Conservation (phyloP, 2,888 invertebrate genomes). For the Gari tellinella region DNA sequence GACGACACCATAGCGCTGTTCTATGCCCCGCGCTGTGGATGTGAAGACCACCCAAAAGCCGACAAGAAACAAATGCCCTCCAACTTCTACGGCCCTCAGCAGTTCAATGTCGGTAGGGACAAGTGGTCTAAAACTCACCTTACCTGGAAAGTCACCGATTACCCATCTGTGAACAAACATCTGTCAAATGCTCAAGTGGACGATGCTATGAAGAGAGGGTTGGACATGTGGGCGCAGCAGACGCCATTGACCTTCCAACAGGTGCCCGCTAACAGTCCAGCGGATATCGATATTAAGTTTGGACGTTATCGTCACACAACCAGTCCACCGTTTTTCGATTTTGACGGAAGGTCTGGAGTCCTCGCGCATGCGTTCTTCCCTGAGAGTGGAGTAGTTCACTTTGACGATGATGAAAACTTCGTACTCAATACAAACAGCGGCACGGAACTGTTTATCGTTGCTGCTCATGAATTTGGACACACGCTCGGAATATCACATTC, state of each 20-base stretch:
- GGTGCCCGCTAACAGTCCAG: not conserved
- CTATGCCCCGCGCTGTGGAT: slow-evolving; percentile 37
- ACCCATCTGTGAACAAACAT: slow-evolving; percentile 21
- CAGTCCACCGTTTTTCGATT: slow-evolving; percentile 33
- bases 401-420: slow-evolving; percentile 57
- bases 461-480: slow-evolving; percentile 60
- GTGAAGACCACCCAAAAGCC: slow-evolving; percentile 47
- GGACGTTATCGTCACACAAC: slow-evolving; percentile 23
- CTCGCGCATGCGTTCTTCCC: slow-evolving; percentile 60
- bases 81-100: slow-evolving; percentile 35
- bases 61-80: slow-evolving; percentile 43
- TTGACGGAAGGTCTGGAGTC: slow-evolving; percentile 45
- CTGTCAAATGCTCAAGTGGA: slow-evolving; percentile 27
- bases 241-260: slow-evolving; percentile 35
- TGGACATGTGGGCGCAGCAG: slow-evolving; percentile 44
- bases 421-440: slow-evolving; percentile 8
- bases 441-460: slow-evolving; percentile 57
- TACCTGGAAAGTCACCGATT: slow-evolving; percentile 44
- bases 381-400: slow-evolving; percentile 44
- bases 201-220: slow-evolving; percentile 45
- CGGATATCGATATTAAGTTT: slow-evolving; percentile 49
- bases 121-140: slow-evolving; percentile 39
- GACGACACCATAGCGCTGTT: slow-evolving; percentile 22
- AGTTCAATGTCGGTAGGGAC: slow-evolving; percentile 30
- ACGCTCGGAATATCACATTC: slow-evolving; percentile 57